phyloP scores from a whole-genome alignment of 2,888 invertebrate genomes.

The Dryobota labecula region DNA sequence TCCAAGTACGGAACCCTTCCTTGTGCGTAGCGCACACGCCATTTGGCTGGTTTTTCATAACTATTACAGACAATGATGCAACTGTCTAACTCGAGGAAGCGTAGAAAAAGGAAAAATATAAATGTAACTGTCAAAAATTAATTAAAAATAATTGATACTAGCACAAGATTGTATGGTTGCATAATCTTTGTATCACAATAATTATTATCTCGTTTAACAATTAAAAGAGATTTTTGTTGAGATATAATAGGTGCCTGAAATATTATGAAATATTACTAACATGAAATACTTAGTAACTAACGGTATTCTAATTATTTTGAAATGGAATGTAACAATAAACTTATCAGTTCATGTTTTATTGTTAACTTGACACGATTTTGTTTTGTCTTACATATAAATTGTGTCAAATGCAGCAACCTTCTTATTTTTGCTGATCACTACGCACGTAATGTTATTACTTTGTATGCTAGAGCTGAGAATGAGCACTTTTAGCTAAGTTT shows the following conservation, averaged over 20 bases:
- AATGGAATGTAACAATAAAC: constrained; percentile 11
- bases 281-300: not conserved
- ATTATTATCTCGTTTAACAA: constrained; percentile 23
- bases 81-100: constrained; percentile 38
- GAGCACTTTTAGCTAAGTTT: not conserved
- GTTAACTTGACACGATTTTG: not conserved
- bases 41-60: too few species aligned
- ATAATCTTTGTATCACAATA: constrained; percentile 23
- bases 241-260: constrained; percentile 8
- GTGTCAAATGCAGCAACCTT: not conserved
- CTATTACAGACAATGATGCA: constrained; percentile 21
- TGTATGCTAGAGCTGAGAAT: not conserved
- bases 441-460: not conserved
- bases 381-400: not conserved
- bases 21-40: too few species aligned
- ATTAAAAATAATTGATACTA: constrained; percentile 28
- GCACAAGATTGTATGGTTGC: constrained; percentile 27
- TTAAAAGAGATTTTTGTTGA: constrained; percentile 14
- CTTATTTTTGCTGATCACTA: not conserved
- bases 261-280: constrained; percentile 37
- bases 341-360: constrained; percentile 8
- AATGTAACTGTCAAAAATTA: constrained; percentile 36
- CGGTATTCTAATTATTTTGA: constrained; percentile 18
- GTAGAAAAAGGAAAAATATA: not conserved
- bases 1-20: too few species aligned